A percentile compares a stretch with the other conserved stretches of the same genome.
Evolutionary conservation across 1,140 invertebrate species (phyloP).

Genomic region (Trissolcus basalis): DNA sequence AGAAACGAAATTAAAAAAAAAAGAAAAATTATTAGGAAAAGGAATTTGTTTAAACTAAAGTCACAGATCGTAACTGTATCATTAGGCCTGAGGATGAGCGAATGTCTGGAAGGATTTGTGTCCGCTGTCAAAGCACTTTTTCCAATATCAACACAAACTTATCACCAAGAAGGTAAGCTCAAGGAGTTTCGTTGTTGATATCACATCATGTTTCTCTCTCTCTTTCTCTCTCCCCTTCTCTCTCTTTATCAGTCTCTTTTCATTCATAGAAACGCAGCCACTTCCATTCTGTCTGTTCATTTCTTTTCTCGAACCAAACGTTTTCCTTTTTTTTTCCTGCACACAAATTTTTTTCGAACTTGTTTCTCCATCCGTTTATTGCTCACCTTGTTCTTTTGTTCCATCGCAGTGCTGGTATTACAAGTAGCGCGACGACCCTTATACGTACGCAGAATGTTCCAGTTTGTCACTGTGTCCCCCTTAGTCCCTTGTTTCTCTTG

Average conservation of each 20-base stretch:
- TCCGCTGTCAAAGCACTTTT: slow-evolving; percentile 76
- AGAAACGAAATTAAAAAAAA: background rate
- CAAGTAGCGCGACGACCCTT: slow-evolving; percentile 41
- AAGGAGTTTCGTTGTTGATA: slow-evolving; percentile 69
- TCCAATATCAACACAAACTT: slow-evolving; percentile 75
- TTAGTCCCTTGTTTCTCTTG: slow-evolving; percentile 14
- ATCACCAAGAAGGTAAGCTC: slow-evolving; percentile 75
- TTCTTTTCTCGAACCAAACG: background rate
- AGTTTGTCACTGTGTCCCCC: slow-evolving; percentile 32
- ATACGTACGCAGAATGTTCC: slow-evolving; percentile 49
- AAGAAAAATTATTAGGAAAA: slow-evolving; percentile 51
- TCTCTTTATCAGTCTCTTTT: slow-evolving; percentile 6
- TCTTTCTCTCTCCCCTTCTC: slow-evolving; percentile 33
- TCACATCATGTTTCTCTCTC: slow-evolving; percentile 60
- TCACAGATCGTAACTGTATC: slow-evolving; percentile 74
- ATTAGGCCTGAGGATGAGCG: slow-evolving; percentile 75
- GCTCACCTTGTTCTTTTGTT: slow-evolving; percentile 4
- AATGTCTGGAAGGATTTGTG: slow-evolving; percentile 76
- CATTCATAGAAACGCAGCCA: background rate
- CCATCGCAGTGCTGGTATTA: slow-evolving; percentile 15
- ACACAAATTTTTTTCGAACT: background rate
- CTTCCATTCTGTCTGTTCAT: background rate
- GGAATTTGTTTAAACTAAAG: slow-evolving; percentile 69
- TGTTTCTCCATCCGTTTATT: slow-evolving; percentile 50
- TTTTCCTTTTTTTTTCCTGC: slow-evolving; percentile 15